phyloP scores from a whole-genome alignment of 2,113 vertebrate genomes.

The Thinocorus orbignyianus region DNA sequence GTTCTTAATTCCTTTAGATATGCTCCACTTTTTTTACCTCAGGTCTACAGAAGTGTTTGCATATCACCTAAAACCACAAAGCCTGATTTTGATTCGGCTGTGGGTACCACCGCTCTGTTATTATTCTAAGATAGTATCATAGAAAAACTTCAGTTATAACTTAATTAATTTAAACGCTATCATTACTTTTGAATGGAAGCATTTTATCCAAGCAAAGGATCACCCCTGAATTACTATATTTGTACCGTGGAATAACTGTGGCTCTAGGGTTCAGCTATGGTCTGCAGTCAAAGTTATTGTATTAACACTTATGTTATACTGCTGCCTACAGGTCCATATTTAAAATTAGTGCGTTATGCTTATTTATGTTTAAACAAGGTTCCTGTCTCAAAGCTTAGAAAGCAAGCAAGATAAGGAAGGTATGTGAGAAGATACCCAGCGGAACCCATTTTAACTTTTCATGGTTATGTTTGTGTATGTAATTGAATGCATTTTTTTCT shows the following conservation, averaged over 20 bases:
- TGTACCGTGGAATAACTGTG: neutral
- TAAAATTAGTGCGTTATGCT: conserved; percentile 29
- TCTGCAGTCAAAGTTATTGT: neutral
- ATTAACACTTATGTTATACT: conserved; percentile 48
- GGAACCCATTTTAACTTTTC: neutral
- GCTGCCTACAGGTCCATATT: conserved; percentile 47
- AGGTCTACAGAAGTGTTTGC: neutral
- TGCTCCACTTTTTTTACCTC: neutral
- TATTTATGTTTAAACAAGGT: neutral
- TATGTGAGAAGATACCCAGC: neutral
- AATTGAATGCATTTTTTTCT: neutral
- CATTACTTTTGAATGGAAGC: conserved; percentile 26
- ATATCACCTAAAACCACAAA: conserved; percentile 36
- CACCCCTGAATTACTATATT: neutral
- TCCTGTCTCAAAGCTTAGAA: neutral
- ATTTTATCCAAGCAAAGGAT: conserved; percentile 48
- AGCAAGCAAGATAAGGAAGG: neutral
- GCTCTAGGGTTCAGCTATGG: conserved; percentile 49
- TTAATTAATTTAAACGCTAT: conserved; percentile 49
- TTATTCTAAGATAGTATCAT: conserved; percentile 55
- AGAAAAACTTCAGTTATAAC: conserved; percentile 47
- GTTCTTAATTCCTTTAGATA: conserved; percentile 6
- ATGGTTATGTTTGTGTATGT: neutral
- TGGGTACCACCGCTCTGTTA: conserved; percentile 3
- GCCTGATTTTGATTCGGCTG: conserved; percentile 46